Percentiles rank a stretch among this genome's conserved stretches.
Conservation (phyloP, 2,797 vertebrate species). For the Pangasius krempfi region DNA sequence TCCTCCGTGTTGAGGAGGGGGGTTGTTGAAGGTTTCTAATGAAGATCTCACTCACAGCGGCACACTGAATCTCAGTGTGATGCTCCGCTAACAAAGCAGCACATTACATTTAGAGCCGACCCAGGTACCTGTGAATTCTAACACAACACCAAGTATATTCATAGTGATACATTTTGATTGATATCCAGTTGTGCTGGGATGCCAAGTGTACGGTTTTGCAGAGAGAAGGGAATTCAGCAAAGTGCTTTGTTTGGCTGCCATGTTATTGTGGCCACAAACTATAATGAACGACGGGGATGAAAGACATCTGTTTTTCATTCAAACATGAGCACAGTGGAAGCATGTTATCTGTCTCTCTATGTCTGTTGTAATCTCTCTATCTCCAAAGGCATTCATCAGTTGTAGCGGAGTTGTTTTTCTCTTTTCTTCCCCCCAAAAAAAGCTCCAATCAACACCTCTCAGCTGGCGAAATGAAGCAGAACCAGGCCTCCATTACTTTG, state of each 20-base stretch:
- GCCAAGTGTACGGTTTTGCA: conserved; percentile 46
- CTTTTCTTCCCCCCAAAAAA: conserved; percentile 44
- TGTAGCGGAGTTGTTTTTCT: conserved; percentile 58
- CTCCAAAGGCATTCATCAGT: conserved; percentile 57
- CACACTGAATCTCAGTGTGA: conserved; percentile 64
- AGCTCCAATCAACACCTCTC: conserved; percentile 71
- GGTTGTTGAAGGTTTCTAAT: conserved; percentile 61
- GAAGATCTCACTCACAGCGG: conserved; percentile 66
- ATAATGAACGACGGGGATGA: conserved; percentile 49
- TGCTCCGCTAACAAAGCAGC: conserved; percentile 73
- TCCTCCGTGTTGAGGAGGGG: conserved; percentile 42
- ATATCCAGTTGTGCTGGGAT: conserved; percentile 73
- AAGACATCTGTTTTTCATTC: conserved; percentile 45
- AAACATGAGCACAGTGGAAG: conserved; percentile 42
- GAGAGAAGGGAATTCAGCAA: conserved; percentile 33
- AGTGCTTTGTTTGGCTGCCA: conserved; percentile 36
- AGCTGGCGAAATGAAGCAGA: conserved; percentile 79
- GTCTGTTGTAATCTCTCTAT: conserved; percentile 56
- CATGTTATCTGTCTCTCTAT: conserved; percentile 50
- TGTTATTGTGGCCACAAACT: conserved; percentile 41
- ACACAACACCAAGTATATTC: conserved; percentile 74
- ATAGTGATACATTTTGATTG: conserved; percentile 80
- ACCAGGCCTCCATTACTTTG: conserved; percentile 76
- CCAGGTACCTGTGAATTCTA: conserved; percentile 77
- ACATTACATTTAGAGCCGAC: conserved; percentile 65